Percentiles rank a stretch among this genome's conserved stretches.
These are phyloP conservation scores for Vanessa cardui DNA, from an alignment of 2,888 invertebrate genomes.

Conservation along the genomic window DNA sequence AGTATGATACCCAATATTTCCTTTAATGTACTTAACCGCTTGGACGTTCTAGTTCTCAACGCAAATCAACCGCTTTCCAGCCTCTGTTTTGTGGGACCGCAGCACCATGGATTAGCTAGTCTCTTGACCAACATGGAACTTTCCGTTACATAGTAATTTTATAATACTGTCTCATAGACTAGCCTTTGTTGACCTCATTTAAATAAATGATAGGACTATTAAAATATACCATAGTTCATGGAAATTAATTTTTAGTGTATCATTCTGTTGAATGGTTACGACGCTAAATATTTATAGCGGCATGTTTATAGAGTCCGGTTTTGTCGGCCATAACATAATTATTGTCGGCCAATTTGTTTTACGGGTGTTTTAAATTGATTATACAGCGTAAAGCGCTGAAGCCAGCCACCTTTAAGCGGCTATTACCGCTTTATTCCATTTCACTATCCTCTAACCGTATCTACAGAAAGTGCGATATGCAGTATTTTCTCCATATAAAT, in stretches of 20 bases:
- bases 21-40: no score
- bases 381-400: conserved; percentile 18
- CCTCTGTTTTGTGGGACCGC: no score
- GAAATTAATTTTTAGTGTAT: conserved; percentile 22
- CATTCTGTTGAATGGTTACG: conserved; percentile 12
- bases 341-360: conserved; percentile 32
- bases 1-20: no score
- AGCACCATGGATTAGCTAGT: no score
- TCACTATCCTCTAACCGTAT: background rate
- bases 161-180: no score
- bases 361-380: conserved; percentile 29
- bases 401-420: conserved; percentile 21
- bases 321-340: conserved; percentile 30
- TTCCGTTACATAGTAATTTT: no score
- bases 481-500: background rate
- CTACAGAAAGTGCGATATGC: background rate
- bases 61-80: no score
- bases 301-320: conserved; percentile 16
- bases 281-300: conserved; percentile 30
- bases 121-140: no score
- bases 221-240: conserved; percentile 1
- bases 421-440: conserved; percentile 17
- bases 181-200: no score
- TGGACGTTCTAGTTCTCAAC: no score
- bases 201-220: no score